phyloP scores from a whole-genome alignment of 2,888 invertebrate species.

The Halictus quadricinctus region DNA sequence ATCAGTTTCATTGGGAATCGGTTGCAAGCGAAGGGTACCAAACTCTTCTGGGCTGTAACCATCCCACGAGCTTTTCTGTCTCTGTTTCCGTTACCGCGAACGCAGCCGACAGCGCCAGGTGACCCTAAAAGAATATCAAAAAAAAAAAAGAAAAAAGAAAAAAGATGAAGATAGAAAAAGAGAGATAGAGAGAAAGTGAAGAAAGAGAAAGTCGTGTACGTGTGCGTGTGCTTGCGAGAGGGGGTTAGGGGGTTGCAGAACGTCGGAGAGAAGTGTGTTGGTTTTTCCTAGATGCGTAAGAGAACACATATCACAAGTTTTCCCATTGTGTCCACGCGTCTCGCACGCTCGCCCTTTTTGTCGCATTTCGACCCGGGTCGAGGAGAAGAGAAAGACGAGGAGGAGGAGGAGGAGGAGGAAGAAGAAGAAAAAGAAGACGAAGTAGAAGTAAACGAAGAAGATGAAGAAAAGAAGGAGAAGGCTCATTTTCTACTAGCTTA shows the following conservation, averaged over 20 bases:
- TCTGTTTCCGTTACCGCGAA: slow-evolving; percentile 6
- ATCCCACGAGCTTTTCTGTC: neutral
- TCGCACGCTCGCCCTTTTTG: slow-evolving; percentile 54
- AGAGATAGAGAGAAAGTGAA: neutral
- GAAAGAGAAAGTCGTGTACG: slow-evolving; percentile 26
- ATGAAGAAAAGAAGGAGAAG: slow-evolving; percentile 31
- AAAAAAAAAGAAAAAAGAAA: neutral
- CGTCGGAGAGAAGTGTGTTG: slow-evolving; percentile 41
- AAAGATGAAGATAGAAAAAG: neutral
- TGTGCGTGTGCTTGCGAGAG: slow-evolving; percentile 17
- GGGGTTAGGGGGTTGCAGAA: slow-evolving; percentile 10
- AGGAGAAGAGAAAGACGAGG: slow-evolving; percentile 17
- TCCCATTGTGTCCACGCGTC: slow-evolving; percentile 58
- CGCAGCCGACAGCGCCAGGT: slow-evolving; percentile 8
- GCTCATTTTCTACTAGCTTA: slow-evolving; percentile 60
- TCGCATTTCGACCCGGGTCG: slow-evolving; percentile 31
- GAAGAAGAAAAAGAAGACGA: slow-evolving; percentile 11
- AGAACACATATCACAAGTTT: slow-evolving; percentile 75
- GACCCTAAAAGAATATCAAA: slow-evolving; percentile 57
- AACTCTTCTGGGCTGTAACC: neutral
- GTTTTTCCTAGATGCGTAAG: slow-evolving; percentile 70
- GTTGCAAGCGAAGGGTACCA: neutral
- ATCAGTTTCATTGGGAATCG: neutral
- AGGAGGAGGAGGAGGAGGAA: slow-evolving; percentile 14
- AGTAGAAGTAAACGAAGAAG: neutral